Evolutionary conservation across 2,797 vertebrate species (phyloP), one percentile per base, ranked within the genome.

Genomic region (Euphonia xanthogaster): DNA sequence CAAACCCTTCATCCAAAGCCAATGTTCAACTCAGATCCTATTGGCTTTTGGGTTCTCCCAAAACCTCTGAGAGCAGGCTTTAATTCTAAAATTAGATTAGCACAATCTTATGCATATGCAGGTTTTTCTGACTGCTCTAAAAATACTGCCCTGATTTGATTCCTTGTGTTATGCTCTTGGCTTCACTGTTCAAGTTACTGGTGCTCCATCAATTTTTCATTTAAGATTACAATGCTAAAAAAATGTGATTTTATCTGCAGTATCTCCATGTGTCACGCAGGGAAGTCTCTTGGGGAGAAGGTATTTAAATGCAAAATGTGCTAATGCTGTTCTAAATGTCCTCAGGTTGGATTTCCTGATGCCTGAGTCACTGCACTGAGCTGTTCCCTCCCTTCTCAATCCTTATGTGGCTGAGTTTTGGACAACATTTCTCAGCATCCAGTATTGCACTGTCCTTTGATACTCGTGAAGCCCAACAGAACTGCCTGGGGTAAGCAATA

Each of bases 111-210:
- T 55, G 30, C 82, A 37, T 66, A 89, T 31, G 57, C 51, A 60
- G 28, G 22, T 1, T 6, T 31, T 23, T 66, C 40, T 83, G 16
- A 44, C 51, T 81, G 44, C 23, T 55, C 73, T 85, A 73, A 86
- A 95, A 93, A 75, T 55, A 75, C 9, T 55, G 37, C 40, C 51
- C 80, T 82, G 42, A 55, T 90, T 72, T 57, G 60, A 79, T 88
- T 53, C 30, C 18, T 78, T 51, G 24, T 40, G 31, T n/a, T 70
- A 63, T 78, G 27, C n/a, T 72, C n/a, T n/a, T 61, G 48, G 23
- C 28, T 72, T 85, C 25, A 33, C 45, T 23, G 27, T 21, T 55
- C 4, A 72, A 89, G 28, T 27, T 73, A 48, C 11, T 54, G 37
- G 6, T 54, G 27, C 23, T 88, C n/a, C 31, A 31, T 25, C 15